Conservation (phyloP, 2,888 invertebrate species). For the Tenthredo notha region DNA sequence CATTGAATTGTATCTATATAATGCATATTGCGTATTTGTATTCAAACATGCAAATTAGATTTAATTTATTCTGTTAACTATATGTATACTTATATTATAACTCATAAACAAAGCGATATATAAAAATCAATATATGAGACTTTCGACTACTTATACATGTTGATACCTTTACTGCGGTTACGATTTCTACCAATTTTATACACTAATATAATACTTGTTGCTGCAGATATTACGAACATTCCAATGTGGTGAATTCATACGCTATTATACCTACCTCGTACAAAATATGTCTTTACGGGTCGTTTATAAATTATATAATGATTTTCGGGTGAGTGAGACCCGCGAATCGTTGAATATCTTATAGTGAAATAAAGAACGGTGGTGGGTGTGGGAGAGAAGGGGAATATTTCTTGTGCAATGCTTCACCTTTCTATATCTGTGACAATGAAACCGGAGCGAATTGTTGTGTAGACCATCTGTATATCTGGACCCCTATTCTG, state of each 20-base stretch:
- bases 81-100: neutral
- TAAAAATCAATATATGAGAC: neutral
- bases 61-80: neutral
- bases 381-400: no score
- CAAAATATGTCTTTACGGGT: neutral
- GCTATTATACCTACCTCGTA: neutral
- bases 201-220: neutral
- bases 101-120: neutral
- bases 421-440: neutral
- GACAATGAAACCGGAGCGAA: neutral
- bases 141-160: neutral
- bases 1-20: neutral
- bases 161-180: neutral
- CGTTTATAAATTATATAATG: neutral
- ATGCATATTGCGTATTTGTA: neutral
- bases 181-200: neutral
- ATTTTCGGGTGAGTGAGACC: neutral
- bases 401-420: neutral
- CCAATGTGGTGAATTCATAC: neutral
- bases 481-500: no score
- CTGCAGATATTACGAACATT: neutral
- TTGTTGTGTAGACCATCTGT: no score
- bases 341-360: neutral
- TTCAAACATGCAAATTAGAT: neutral
- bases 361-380: neutral